Evolutionary conservation across 2,797 vertebrate species (phyloP).

Genomic region (Antrozous pallidus): DNA sequence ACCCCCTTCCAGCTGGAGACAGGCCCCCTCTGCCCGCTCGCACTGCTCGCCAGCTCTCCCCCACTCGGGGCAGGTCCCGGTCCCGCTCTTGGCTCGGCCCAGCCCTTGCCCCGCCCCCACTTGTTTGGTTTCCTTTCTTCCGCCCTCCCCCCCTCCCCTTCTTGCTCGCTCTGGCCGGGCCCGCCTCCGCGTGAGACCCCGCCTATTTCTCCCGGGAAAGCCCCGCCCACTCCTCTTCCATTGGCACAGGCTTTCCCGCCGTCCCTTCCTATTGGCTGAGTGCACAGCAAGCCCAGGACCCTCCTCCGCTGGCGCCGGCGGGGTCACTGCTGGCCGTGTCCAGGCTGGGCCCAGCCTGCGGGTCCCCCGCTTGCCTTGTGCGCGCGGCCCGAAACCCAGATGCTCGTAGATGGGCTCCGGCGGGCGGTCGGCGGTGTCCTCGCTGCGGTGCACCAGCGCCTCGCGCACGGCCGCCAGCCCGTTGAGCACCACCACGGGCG

Average conservation of each 20-base stretch:
- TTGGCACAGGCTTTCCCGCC: accelerated
- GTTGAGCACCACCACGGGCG: slow-evolving; percentile 76
- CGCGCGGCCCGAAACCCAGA: neutral
- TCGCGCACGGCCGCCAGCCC: slow-evolving; percentile 77
- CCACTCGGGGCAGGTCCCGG: neutral
- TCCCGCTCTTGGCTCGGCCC: too few species aligned
- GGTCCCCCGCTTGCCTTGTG: slow-evolving; percentile 79
- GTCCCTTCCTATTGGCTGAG: neutral
- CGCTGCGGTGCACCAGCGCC: slow-evolving; percentile 69
- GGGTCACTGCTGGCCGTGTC: too few species aligned
- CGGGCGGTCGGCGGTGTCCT: slow-evolving; percentile 79
- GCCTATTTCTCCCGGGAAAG: neutral
- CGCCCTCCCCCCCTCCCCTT: too few species aligned
- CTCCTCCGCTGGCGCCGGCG: too few species aligned
- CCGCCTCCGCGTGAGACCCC: too few species aligned
- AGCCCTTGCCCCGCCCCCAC: too few species aligned
- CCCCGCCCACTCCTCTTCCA: too few species aligned
- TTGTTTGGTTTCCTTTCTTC: accelerated
- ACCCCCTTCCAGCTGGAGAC: too few species aligned
- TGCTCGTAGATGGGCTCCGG: neutral
- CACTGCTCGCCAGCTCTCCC: neutral
- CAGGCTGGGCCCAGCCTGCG: too few species aligned
- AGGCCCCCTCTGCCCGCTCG: neutral
- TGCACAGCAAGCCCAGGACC: accelerated
- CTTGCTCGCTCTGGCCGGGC: too few species aligned